A percentile compares a stretch with the other conserved stretches of the same genome.
These are phyloP conservation scores for roundworm (Caenorhabditis elegans) DNA, from an alignment of 1,140 invertebrate genomes.

Conservation along the genomic window WBcel235 BX284605.5:12982001-12982500, in stretches of 20 bases:
- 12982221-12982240: background rate
- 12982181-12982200: background rate
- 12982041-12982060: no score
- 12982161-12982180: background rate
- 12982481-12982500: no score
- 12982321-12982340: background rate
- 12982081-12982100: background rate
- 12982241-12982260: slow-evolving; percentile 20
- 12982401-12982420: background rate
- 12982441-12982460: background rate
- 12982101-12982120: background rate
- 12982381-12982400: slow-evolving; percentile 12
- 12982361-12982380: background rate
- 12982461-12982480: no score
- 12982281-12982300: slow-evolving; percentile 32
- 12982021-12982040: no score
- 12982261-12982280: slow-evolving; percentile 24
- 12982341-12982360: background rate
- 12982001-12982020: no score
- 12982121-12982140: background rate
- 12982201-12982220: slow-evolving; percentile 10
- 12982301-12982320: slow-evolving; percentile 18
- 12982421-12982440: background rate
- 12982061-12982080: no score
- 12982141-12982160: slow-evolving; percentile 21